Evolutionary conservation across 2,888 invertebrate species (phyloP).

Genomic region (Schrankia costaestrigalis): DNA sequence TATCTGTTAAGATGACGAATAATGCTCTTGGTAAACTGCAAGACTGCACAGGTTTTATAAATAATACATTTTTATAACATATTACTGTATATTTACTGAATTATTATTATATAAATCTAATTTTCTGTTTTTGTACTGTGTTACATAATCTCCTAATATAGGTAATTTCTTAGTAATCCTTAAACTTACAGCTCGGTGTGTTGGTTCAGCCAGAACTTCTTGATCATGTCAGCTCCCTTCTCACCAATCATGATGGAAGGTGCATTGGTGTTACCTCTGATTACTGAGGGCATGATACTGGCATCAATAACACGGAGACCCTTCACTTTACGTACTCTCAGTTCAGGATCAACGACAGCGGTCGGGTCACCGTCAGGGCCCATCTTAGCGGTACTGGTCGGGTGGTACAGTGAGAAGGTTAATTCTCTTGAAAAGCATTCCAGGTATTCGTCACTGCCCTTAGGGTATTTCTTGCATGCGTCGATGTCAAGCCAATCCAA

Average conservation of each 20-base stretch:
- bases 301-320: constrained; percentile 79
- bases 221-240: constrained; percentile 78
- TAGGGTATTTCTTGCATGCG: constrained; percentile 74
- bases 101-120: no score
- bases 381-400: constrained; percentile 79
- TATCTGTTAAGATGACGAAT: no score
- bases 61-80: no score
- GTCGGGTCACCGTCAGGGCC: constrained; percentile 68
- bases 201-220: constrained; percentile 58
- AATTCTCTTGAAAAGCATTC: constrained; percentile 81
- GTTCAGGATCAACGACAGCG: constrained; percentile 76
- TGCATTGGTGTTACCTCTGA: constrained; percentile 80
- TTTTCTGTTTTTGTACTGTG: no score
- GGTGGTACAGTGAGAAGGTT: constrained; percentile 79
- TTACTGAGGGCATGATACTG: constrained; percentile 79
- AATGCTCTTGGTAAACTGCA: no score
- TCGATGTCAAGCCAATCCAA: constrained; percentile 78
- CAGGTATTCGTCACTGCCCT: constrained; percentile 84
- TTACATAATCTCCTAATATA: no score
- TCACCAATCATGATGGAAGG: constrained; percentile 82
- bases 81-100: no score
- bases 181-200: constrained; percentile 28
- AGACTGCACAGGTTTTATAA: no score
- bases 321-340: constrained; percentile 71
- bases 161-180: no score